Evolutionary conservation across 2,113 vertebrate species (phyloP).

Genomic region (Hydrolagus affinis): DNA sequence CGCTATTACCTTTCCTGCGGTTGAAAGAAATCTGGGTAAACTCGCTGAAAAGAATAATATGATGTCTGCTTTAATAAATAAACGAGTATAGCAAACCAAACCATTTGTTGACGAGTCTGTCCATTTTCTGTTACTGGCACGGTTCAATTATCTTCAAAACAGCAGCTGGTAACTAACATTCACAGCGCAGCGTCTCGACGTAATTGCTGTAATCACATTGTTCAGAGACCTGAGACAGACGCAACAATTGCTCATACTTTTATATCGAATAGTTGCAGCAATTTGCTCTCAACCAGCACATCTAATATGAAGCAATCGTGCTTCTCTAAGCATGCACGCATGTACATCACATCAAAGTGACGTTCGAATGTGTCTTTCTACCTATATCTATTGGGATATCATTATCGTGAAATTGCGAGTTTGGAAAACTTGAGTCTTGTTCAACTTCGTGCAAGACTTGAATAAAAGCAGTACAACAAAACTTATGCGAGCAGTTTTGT

Average conservation of each 20-base stretch:
- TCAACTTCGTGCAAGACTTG: too few species aligned
- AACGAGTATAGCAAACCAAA: background rate
- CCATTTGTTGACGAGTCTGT: constrained; percentile 27
- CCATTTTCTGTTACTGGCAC: constrained; percentile 32
- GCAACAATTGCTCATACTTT: constrained; percentile 39
- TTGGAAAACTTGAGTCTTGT: background rate
- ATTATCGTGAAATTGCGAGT: background rate
- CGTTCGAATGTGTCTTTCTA: constrained; percentile 9
- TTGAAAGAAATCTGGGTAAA: background rate
- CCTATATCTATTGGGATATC: background rate
- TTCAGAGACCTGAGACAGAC: constrained; percentile 47
- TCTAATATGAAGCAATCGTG: constrained; percentile 49
- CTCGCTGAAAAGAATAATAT: background rate
- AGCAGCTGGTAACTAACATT: constrained; percentile 47
- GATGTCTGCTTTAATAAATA: background rate
- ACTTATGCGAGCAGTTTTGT: too few species aligned
- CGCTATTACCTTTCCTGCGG: background rate
- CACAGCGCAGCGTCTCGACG: constrained; percentile 41
- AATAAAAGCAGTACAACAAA: too few species aligned
- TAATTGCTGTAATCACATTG: constrained; percentile 49
- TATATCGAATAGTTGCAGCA: constrained; percentile 43
- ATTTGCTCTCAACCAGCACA: constrained; percentile 42
- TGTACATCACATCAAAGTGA: constrained; percentile 36
- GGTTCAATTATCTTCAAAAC: constrained; percentile 33
- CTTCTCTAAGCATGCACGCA: constrained; percentile 37